phyloP scores from a whole-genome alignment of 2,113 vertebrate genomes.

The Cyrtonyx montezumae region DNA sequence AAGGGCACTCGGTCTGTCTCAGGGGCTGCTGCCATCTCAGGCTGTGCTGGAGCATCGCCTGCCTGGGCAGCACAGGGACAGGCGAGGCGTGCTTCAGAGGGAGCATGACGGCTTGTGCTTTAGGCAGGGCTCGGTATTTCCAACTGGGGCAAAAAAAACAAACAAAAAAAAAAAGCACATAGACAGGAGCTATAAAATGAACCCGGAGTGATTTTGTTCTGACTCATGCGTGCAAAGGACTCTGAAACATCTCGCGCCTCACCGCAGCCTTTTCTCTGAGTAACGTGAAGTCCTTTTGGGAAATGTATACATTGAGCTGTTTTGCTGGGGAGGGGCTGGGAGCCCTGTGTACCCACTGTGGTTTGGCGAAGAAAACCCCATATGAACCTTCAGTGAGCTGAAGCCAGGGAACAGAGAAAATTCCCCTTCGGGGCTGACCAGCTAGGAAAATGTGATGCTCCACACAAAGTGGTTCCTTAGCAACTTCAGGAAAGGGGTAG shows the following conservation, averaged over 20 bases:
- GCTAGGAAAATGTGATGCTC: constrained; percentile 67
- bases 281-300: constrained; percentile 31
- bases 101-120: not conserved
- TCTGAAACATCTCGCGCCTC: not conserved
- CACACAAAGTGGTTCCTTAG: constrained; percentile 35
- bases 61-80: rapidly evolving
- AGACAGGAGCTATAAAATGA: constrained; percentile 31
- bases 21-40: not conserved
- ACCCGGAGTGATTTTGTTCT: constrained; percentile 2
- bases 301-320: constrained; percentile 42
- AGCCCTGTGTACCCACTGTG: constrained; percentile 45
- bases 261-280: not conserved
- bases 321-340: constrained; percentile 44
- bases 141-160: not conserved
- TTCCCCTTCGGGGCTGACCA: constrained; percentile 54
- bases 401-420: constrained; percentile 65
- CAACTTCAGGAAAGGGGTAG: constrained; percentile 49
- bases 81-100: not conserved
- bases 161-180: not conserved
- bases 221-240: not conserved
- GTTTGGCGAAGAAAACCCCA: constrained; percentile 42
- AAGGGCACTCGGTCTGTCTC: not conserved
- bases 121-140: not conserved
- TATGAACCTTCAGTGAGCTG: constrained; percentile 26
- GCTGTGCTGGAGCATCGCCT: not conserved